phyloP scores from a whole-genome alignment of 2,888 invertebrate genomes.

The Actias luna region DNA sequence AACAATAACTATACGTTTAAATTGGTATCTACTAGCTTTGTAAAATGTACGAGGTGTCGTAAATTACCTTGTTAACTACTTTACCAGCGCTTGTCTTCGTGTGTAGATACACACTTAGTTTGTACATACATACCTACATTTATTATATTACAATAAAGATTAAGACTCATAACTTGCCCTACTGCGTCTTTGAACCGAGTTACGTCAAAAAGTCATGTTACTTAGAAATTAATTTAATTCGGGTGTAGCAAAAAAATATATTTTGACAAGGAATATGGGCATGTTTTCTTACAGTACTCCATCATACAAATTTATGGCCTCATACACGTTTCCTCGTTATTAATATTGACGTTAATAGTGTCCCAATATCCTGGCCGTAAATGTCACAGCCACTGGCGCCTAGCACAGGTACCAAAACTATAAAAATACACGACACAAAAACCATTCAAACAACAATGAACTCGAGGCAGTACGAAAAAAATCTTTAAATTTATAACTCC shows the following conservation, averaged over 20 bases:
- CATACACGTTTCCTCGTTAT: slow-evolving; percentile 70
- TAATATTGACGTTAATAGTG: slow-evolving; percentile 79
- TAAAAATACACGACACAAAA: slow-evolving; percentile 67
- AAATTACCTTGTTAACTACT: slow-evolving; percentile 7
- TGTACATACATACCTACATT: neutral
- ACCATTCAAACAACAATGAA: slow-evolving; percentile 67
- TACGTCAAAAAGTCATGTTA: neutral
- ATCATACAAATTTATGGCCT: slow-evolving; percentile 69
- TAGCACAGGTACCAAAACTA: slow-evolving; percentile 73
- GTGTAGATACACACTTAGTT: neutral
- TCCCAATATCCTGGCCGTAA: slow-evolving; percentile 79
- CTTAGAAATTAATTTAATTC: slow-evolving; percentile 9
- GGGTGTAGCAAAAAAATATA: slow-evolving; percentile 36
- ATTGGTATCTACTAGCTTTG: slow-evolving; percentile 1
- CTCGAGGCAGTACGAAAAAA: slow-evolving; percentile 62
- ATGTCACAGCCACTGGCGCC: slow-evolving; percentile 80
- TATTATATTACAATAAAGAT: neutral
- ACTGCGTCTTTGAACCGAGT: neutral
- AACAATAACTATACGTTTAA: neutral
- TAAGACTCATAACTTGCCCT: neutral
- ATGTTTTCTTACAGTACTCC: slow-evolving; percentile 51
- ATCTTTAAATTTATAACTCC: slow-evolving; percentile 73
- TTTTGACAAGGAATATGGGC: slow-evolving; percentile 61
- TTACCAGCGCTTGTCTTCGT: neutral
- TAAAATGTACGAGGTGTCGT: slow-evolving; percentile 2